Evolutionary conservation across 1,140 invertebrate species (phyloP).

Genomic region (Anoplophora glabripennis): DNA sequence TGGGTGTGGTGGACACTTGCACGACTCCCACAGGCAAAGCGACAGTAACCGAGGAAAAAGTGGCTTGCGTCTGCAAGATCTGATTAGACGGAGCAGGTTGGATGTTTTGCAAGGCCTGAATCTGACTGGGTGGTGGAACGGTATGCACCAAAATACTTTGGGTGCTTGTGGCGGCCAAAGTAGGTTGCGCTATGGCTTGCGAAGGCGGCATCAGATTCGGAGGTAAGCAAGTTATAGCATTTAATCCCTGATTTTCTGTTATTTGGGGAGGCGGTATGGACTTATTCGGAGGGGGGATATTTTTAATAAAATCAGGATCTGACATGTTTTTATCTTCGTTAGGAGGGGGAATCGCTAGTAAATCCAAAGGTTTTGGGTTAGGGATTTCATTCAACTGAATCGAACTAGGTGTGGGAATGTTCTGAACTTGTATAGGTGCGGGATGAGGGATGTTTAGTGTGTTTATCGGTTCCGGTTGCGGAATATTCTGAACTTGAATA

Average conservation of each 20-base stretch:
- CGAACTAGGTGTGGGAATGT: slow-evolving; percentile 52
- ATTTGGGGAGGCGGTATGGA: slow-evolving; percentile 44
- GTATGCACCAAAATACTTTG: slow-evolving; percentile 18
- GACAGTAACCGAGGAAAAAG: slow-evolving; percentile 29
- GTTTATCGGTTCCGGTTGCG: slow-evolving; percentile 46
- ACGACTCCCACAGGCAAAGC: slow-evolving; percentile 25
- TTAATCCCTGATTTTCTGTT: slow-evolving; percentile 3
- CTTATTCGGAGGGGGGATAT: slow-evolving; percentile 48
- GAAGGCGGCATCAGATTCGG: slow-evolving; percentile 2
- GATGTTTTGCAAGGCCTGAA: not conserved
- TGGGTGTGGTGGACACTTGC: slow-evolving; percentile 23
- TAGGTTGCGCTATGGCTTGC: slow-evolving; percentile 14
- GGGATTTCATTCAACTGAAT: slow-evolving; percentile 47
- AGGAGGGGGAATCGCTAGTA: slow-evolving; percentile 46
- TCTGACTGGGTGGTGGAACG: slow-evolving; percentile 13
- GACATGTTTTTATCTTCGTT: slow-evolving; percentile 30
- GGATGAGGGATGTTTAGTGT: slow-evolving; percentile 51
- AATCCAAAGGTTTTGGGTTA: slow-evolving; percentile 46
- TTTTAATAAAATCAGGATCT: slow-evolving; percentile 45
- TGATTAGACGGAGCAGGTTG: slow-evolving; percentile 7
- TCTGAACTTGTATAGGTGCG: slow-evolving; percentile 52
- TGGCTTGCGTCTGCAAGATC: slow-evolving; percentile 18
- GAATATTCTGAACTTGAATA: slow-evolving; percentile 49
- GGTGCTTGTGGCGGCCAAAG: not conserved
- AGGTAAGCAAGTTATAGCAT: not conserved